Evolutionary conservation across 2,888 invertebrate species (phyloP), one percentile per base, ranked within the genome.

Genomic region (Drosophila merina): DNA sequence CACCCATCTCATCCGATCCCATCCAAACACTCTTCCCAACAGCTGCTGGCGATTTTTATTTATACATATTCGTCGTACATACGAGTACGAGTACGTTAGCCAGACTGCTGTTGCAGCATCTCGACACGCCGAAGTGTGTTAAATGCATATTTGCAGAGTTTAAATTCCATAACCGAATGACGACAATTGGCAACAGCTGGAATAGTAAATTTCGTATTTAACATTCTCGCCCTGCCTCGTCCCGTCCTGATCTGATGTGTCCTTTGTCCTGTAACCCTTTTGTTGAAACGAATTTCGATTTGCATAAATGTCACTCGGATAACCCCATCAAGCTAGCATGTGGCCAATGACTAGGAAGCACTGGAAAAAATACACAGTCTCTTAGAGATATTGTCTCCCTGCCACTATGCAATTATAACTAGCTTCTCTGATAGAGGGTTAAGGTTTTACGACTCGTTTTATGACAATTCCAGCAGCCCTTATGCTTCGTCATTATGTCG

Each of bases 151-250:
- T 76, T 75, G 76, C 69, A 56, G 71, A 73, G 77, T 77, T 83
- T 72, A 80, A 81, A 86, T 75, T 83, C 55, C 68, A 71, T 64
- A 68, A 59, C 42, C 60, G 47, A 77, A 57, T 59, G 82, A 74
- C 69, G 74, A 73, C 79, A 79, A 81, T 75, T 72, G 75, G 77
- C 68, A 77, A 72, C 86, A 77, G 69, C 64, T 67, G 66, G 52
- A 45, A 14, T 48, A 47, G 30, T 33, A 59, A 57, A 70, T 74
- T 69, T 68, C 52, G 50, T 59, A 74, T 59, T 59, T 74, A 67
- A 60, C 60, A 60, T 62, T 47, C 45, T 26, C 26, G 25, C 38
- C 31, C 25, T 14, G 25, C 38, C 40, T 12, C 14, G 9, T 48
- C 31, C 76, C 47, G 45, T 31, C 60, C 50, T 5, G 28, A 28